phyloP scores from a whole-genome alignment of 2,888 invertebrate species.

The Electrophaes corylata region DNA sequence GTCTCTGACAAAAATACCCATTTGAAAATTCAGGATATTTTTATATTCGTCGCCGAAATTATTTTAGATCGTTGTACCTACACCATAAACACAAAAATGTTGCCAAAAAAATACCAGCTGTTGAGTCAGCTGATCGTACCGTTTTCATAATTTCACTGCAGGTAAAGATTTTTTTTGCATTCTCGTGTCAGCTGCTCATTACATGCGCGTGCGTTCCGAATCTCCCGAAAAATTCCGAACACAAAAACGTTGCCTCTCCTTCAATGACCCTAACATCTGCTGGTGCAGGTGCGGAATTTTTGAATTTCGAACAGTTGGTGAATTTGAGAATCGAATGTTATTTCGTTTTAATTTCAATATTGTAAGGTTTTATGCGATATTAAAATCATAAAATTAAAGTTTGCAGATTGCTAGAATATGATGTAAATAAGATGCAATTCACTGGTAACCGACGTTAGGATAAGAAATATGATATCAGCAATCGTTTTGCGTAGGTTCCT shows the following conservation, averaged over 20 bases:
- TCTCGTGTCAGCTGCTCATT: conserved; percentile 67
- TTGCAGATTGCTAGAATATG: not conserved
- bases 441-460: not conserved
- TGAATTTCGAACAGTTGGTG: conserved; percentile 49
- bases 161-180: conserved; percentile 62
- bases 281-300: conserved; percentile 73
- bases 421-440: not conserved
- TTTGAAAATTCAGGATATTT: no score
- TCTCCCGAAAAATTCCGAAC: conserved; percentile 51
- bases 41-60: no score
- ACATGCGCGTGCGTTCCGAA: conserved; percentile 63
- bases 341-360: conserved; percentile 22
- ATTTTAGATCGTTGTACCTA: not conserved
- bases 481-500: conserved; percentile 17
- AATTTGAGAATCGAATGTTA: conserved; percentile 36
- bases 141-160: conserved; percentile 49
- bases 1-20: no score
- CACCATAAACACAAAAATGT: not conserved
- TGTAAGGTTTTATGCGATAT: not conserved
- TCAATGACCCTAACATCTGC: conserved; percentile 71
- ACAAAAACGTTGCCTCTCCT: conserved; percentile 44
- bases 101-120: conserved; percentile 27
- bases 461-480: conserved; percentile 11
- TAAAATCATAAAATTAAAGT: conserved; percentile 1
- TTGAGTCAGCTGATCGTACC: conserved; percentile 65